phyloP scores from a whole-genome alignment of 1,140 invertebrate genomes.

The Delia radicum region DNA sequence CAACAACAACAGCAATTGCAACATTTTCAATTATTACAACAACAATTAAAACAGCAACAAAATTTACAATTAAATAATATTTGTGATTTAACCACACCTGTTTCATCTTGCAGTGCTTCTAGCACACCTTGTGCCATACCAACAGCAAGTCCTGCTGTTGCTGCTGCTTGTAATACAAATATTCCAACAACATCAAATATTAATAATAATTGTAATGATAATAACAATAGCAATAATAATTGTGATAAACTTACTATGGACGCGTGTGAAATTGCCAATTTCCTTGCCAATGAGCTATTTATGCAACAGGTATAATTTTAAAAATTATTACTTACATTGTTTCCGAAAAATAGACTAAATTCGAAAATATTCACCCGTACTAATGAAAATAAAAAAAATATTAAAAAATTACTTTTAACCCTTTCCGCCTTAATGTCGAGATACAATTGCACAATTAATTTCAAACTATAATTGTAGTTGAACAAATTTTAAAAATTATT shows the following conservation, averaged over 20 bases:
- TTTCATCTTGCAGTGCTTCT: neutral
- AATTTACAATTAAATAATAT: constrained; percentile 25
- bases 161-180: neutral
- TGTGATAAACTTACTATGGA: constrained; percentile 59
- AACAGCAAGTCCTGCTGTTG: neutral
- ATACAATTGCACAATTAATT: too few species aligned
- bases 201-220: neutral
- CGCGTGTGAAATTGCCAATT: constrained; percentile 75
- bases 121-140: neutral
- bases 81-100: neutral
- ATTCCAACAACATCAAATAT: neutral
- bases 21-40: constrained; percentile 21
- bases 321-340: too few species aligned
- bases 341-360: too few species aligned
- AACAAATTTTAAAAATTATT: too few species aligned
- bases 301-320: constrained; percentile 68
- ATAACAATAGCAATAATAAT: constrained; percentile 12
- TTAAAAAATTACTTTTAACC: too few species aligned
- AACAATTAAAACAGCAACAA: constrained; percentile 5
- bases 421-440: too few species aligned
- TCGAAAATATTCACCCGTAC: too few species aligned
- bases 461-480: too few species aligned
- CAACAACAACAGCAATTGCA: constrained; percentile 19
- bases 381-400: too few species aligned
- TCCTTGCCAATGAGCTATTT: constrained; percentile 77